phyloP scores from a whole-genome alignment of 2,888 invertebrate genomes.

The Orchesella flavescens region DNA sequence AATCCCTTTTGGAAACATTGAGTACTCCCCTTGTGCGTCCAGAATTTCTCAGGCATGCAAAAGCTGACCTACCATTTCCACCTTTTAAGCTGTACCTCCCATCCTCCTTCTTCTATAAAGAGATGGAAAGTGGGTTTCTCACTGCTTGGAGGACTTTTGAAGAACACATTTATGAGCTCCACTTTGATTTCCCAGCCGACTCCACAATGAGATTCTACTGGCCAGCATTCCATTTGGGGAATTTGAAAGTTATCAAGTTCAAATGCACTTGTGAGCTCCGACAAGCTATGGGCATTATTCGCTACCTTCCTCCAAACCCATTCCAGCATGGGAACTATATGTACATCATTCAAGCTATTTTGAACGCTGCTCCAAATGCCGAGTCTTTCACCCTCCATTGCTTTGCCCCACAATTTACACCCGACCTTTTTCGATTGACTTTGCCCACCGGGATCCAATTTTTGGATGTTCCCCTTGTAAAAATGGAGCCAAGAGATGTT shows the following conservation, averaged over 20 bases:
- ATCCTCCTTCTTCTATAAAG: conserved; percentile 35
- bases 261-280: conserved; percentile 32
- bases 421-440: conserved; percentile 7
- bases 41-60: background rate
- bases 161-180: conserved; percentile 23
- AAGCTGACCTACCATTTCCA: conserved; percentile 25
- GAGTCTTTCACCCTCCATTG: conserved; percentile 30
- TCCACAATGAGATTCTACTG: conserved; percentile 45
- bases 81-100: conserved; percentile 20
- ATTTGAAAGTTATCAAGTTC: conserved; percentile 33
- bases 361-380: conserved; percentile 13
- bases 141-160: conserved; percentile 32
- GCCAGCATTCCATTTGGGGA: conserved; percentile 16
- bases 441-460: conserved; percentile 15
- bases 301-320: conserved; percentile 11
- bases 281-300: background rate
- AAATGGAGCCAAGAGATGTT: conserved; percentile 21
- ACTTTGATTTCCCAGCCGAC: conserved; percentile 34
- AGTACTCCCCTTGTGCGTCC: conserved; percentile 24
- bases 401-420: conserved; percentile 33
- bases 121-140: conserved; percentile 25
- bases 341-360: conserved; percentile 35
- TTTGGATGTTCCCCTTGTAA: conserved; percentile 39
- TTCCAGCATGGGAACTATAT: conserved; percentile 34
- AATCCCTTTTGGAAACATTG: conserved; percentile 9